Base-by-base conservation (phyloP, 2,888 invertebrate species). In the Drosophila nr. perissopoda region DNA sequence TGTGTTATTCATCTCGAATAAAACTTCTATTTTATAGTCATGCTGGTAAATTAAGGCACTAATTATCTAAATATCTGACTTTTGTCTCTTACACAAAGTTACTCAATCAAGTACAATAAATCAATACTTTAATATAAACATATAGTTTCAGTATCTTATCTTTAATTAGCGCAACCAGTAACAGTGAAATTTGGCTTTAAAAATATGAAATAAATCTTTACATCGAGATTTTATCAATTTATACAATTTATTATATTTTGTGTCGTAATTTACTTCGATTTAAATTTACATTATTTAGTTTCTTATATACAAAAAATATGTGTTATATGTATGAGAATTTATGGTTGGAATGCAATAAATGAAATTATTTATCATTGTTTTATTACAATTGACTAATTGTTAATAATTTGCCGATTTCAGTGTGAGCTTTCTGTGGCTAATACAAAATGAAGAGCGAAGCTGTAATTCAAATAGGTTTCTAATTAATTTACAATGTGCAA, bases 401-500 rank as follows among this genome's bases (percentile, higher is more conserved):
- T 83, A 74, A 81, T 80, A 89, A 79, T 80, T 89, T 59, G 69
- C 58, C 31, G 57, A 38, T 57, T 42, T 18, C 36, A 67, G 74
- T 81, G 76, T 75, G 69, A 76, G 74, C 40, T 40, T 38, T 3
- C 18, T 36, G 60, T n/a, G 27, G 21, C 18, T 40, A 31, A 11
- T n/a, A 40, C 46, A 36, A 49, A 31, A 38, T 33, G 16, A 25
- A 29, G 29, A 31, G 59, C 49, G 34, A 70, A 74, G 62, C 71
- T 57, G 68, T 74, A 71, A 79, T 57, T 65, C 63, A 83, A 88
- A 76, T 74, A 65, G 69, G 33, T 36, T 70, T 76, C 83, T 82
- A 88, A 89, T 88, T 88, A 88, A 89, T 83, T 82, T 71, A 83
- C 90, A 88, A 86, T 89, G 75, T 62, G 77, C 68, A 65, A 73